Base-by-base conservation (phyloP, 2,888 invertebrate genomes). In the Abrostola triplasia region DNA sequence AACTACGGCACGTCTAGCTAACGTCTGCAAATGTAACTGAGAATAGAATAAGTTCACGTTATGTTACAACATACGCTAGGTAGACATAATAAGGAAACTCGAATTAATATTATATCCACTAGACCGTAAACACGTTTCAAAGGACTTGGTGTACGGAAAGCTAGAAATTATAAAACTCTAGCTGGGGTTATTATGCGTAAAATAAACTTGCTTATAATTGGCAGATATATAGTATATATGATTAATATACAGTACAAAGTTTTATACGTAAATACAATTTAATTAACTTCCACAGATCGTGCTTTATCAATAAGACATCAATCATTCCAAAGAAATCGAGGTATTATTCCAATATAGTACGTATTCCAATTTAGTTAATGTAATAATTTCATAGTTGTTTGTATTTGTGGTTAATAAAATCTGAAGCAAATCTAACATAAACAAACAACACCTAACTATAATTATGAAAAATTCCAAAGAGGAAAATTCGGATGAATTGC, bases 1-100 rank as follows among this genome's bases (percentile, higher is more conserved):
- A 66, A 52, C 65, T 50, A 54, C 36, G 36, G 36, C 42, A 51
- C 64, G 82, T 81, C 82, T 84, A 81, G 77, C 67, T 70, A 73
- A 77, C 70, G 83, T 83, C 82, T 84, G 81, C 71, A 79, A 75
- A 80, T 77, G 80, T 75, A 59, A 62, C 77, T 76, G 78, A 79
- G 64, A 84, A 84, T 86, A 86, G 77, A 81, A 64, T 60, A 67
- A 56, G 66, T 77, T 73, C 71, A 72, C 60, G 69, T 64, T 68
- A 67, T 66, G 63, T 64, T 50, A 53, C 35, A 62, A 67, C 47
- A 70, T 64, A 57, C 13, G 11, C 40, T 64, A 58, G 13, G 13
- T 24, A 24, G 55, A 60, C 54, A 59, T 58, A 67, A 60, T 67
- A 60, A 61, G 76, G 76, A 75, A 79, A 76, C 59, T 60, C 54